These are phyloP conservation scores for Notiomystis cincta DNA, from an alignment of 2,113 vertebrate genomes.

Conservation along the genomic window DNA sequence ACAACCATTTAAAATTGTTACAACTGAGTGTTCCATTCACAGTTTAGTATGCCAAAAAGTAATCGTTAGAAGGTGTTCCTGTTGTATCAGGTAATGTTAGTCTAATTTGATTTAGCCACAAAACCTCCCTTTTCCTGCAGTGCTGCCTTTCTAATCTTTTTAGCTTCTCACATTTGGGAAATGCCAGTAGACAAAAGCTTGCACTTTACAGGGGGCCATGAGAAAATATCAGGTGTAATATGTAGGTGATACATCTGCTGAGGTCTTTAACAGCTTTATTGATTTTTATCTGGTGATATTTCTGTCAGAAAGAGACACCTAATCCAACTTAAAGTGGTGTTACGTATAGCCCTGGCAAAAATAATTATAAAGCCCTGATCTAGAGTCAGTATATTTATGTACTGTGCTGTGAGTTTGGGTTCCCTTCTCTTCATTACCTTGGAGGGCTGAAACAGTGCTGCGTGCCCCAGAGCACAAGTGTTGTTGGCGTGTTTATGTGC, in stretches of 20 bases:
- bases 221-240: constrained; percentile 60
- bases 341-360: constrained; percentile 9
- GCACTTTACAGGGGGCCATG: constrained; percentile 13
- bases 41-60: constrained; percentile 8
- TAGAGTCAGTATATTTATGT: not conserved
- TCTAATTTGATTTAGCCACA: constrained; percentile 11
- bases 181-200: constrained; percentile 66
- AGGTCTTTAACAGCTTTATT: constrained; percentile 43
- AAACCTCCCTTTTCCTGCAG: not conserved
- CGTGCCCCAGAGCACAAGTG: not conserved
- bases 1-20: not conserved
- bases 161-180: constrained; percentile 59
- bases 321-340: constrained; percentile 16
- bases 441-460: not conserved
- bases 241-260: constrained; percentile 48
- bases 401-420: not conserved
- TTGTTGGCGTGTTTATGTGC: not conserved
- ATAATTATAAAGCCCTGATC: constrained; percentile 14
- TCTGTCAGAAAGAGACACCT: constrained; percentile 55
- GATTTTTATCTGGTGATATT: constrained; percentile 65
- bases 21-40: not conserved
- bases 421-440: not conserved
- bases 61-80: constrained; percentile 11
- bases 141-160: constrained; percentile 22
- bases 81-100: not conserved